These are phyloP conservation scores for Crotalus tigris DNA, from an alignment of 2,113 vertebrate species.

Conservation along the genomic window DNA sequence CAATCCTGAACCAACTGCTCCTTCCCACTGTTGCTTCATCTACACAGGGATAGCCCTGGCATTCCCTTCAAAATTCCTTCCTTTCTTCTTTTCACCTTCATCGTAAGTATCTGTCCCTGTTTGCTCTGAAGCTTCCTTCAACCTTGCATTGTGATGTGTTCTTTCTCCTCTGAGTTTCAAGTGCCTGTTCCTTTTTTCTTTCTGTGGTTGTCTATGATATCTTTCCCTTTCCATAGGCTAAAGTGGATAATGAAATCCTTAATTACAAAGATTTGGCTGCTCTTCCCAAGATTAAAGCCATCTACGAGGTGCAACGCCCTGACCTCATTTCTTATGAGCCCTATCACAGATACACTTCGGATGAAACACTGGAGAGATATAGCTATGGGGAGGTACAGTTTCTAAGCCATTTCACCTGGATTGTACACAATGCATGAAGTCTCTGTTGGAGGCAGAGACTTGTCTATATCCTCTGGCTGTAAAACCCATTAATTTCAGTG, in stretches of 20 bases:
- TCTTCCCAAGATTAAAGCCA: slow-evolving; percentile 98
- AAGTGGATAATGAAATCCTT: slow-evolving; percentile 98
- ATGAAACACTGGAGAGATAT: slow-evolving; percentile 95
- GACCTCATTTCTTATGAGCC: slow-evolving; percentile 95
- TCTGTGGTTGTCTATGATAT: slow-evolving; percentile 63
- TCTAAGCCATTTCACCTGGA: accelerated
- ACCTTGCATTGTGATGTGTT: slow-evolving; percentile 34
- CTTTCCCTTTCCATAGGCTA: slow-evolving; percentile 87
- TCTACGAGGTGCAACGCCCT: slow-evolving; percentile 96
- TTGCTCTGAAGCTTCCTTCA: slow-evolving; percentile 25
- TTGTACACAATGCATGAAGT: neutral
- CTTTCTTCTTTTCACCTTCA: neutral
- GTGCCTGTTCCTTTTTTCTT: slow-evolving; percentile 39
- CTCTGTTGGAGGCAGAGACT: accelerated
- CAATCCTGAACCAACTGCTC: neutral
- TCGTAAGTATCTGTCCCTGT: neutral
- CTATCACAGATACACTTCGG: slow-evolving; percentile 92
- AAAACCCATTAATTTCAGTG: neutral
- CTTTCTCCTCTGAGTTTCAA: slow-evolving; percentile 53
- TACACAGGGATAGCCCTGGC: neutral
- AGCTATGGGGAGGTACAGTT: slow-evolving; percentile 94
- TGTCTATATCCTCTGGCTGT: neutral
- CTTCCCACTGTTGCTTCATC: slow-evolving; percentile 16
- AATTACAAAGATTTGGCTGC: slow-evolving; percentile 99
- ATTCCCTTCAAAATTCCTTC: neutral